Evolutionary conservation across 2,888 invertebrate genomes (phyloP).

Genomic region (Exocentrus adspersus): DNA sequence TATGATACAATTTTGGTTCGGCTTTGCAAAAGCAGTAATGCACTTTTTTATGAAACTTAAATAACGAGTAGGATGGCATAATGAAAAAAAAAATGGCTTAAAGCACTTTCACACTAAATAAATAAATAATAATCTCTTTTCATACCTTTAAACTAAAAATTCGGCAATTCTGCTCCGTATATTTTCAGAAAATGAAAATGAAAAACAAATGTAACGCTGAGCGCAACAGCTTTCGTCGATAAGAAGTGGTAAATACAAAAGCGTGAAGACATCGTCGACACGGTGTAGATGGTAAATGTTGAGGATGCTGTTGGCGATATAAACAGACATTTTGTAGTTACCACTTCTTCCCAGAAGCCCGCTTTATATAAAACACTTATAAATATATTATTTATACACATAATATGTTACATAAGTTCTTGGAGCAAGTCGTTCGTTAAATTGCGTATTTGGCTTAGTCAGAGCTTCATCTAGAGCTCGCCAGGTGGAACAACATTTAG

Average conservation of each 20-base stretch:
- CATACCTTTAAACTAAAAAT: conserved; percentile 56
- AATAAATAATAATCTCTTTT: conserved; percentile 55
- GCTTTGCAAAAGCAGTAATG: conserved; percentile 57
- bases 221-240: conserved; percentile 31
- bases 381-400: conserved; percentile 52
- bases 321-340: conserved; percentile 26
- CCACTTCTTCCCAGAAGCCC: conserved; percentile 36
- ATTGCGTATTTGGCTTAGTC: conserved; percentile 49
- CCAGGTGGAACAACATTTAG: conserved; percentile 76
- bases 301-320: conserved; percentile 52
- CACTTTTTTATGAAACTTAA: conserved; percentile 53
- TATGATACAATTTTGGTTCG: conserved; percentile 57
- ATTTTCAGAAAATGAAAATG: conserved; percentile 47
- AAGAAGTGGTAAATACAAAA: conserved; percentile 18
- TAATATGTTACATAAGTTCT: conserved; percentile 57
- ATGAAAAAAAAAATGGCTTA: conserved; percentile 60
- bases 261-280: conserved; percentile 31
- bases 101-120: conserved; percentile 63
- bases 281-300: conserved; percentile 47
- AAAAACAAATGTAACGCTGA: conserved; percentile 39
- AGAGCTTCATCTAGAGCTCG: conserved; percentile 62
- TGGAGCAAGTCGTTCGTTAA: conserved; percentile 62
- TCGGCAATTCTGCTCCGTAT: conserved; percentile 54
- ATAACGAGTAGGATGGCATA: conserved; percentile 59
- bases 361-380: conserved; percentile 55